phyloP scores from a whole-genome alignment of 2,888 invertebrate species.

The Bombylius discolor region DNA sequence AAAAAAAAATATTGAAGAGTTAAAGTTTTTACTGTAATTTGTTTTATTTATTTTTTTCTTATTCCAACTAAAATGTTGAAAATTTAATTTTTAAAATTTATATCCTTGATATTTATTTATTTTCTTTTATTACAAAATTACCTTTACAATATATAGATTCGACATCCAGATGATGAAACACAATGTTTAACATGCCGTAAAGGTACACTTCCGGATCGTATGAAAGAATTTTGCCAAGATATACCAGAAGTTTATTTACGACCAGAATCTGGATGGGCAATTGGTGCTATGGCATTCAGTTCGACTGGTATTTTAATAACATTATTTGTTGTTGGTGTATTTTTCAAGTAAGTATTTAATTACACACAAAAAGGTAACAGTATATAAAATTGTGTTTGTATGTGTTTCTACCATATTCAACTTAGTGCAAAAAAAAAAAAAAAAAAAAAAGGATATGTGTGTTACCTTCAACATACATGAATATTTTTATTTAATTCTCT shows the following conservation, averaged over 20 bases:
- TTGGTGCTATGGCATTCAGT: slow-evolving; percentile 83
- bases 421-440: background rate
- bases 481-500: no score
- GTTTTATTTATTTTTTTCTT: no score
- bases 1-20: no score
- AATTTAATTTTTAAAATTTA: no score
- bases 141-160: slow-evolving; percentile 44
- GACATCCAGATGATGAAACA: slow-evolving; percentile 66
- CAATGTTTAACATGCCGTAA: slow-evolving; percentile 70
- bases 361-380: background rate
- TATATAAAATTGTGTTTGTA: no score
- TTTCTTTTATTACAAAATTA: no score
- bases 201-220: slow-evolving; percentile 69
- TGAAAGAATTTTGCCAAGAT: slow-evolving; percentile 57
- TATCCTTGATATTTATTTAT: no score
- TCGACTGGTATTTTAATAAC: slow-evolving; percentile 74
- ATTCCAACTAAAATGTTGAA: no score
- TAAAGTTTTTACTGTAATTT: no score
- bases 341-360: slow-evolving; percentile 41
- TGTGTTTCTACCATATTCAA: background rate
- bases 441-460: background rate
- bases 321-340: slow-evolving; percentile 64
- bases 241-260: slow-evolving; percentile 73
- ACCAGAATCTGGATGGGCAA: slow-evolving; percentile 79
- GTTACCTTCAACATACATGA: no score